A percentile compares a stretch with the other conserved stretches of the same genome.
These are phyloP conservation scores for Andrena camellia DNA, from an alignment of 2,888 invertebrate species.

Conservation along the genomic window DNA sequence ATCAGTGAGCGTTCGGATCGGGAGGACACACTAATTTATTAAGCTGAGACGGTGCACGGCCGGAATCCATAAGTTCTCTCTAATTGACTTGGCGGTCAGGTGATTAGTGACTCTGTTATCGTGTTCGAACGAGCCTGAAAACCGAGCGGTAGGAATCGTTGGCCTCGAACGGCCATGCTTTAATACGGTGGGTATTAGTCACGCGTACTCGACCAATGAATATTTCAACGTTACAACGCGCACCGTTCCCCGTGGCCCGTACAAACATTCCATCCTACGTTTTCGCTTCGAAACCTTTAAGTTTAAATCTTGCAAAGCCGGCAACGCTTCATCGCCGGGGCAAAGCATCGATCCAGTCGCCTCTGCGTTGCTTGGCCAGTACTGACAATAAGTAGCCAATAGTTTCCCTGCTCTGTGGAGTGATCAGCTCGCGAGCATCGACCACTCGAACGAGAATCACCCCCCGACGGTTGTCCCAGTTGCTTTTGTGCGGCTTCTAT, in stretches of 20 bases:
- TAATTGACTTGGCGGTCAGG: not conserved
- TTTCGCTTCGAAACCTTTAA: conserved; percentile 30
- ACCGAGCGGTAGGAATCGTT: conserved; percentile 45
- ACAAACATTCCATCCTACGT: conserved; percentile 35
- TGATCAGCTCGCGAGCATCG: conserved; percentile 32
- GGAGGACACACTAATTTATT: too few species aligned
- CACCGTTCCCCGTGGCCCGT: conserved; percentile 36
- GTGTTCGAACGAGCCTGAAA: conserved; percentile 28
- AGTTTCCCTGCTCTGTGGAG: conserved; percentile 34
- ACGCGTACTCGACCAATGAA: conserved; percentile 50
- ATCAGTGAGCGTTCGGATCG: conserved; percentile 7
- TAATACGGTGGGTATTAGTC: conserved; percentile 47
- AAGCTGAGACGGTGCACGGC: not conserved
- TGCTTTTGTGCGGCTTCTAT: conserved; percentile 65
- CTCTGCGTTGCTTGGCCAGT: not conserved
- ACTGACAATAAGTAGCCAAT: not conserved
- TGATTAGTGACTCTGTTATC: conserved; percentile 24
- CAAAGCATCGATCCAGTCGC: conserved; percentile 33
- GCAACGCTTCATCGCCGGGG: conserved; percentile 17
- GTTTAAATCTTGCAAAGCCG: not conserved
- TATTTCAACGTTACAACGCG: conserved; percentile 56
- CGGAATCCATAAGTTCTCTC: not conserved
- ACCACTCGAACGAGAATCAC: conserved; percentile 50
- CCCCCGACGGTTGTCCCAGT: conserved; percentile 65
- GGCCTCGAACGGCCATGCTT: conserved; percentile 51